These are phyloP conservation scores for Macrocentrus cingulum DNA, from an alignment of 1,140 invertebrate species.

Conservation along the genomic window DNA sequence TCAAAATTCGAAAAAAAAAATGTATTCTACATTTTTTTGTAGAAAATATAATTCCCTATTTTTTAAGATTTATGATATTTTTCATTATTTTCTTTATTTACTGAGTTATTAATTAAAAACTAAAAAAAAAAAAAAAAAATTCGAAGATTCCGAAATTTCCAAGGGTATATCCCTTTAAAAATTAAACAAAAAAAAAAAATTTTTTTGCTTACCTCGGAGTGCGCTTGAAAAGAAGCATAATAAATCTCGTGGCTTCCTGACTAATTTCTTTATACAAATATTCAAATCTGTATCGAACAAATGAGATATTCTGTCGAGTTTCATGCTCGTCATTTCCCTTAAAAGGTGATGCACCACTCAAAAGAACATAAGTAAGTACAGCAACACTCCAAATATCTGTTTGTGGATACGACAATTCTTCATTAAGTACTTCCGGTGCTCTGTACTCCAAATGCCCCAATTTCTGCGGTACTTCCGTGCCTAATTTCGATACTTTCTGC, in stretches of 20 bases:
- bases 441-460: constrained; percentile 73
- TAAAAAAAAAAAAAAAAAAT: too few species aligned
- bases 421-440: constrained; percentile 91
- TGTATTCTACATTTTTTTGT: too few species aligned
- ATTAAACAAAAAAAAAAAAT: constrained; percentile 18
- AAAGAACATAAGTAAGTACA: constrained; percentile 87
- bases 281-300: constrained; percentile 92
- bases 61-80: too few species aligned
- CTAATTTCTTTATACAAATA: constrained; percentile 92
- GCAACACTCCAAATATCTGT: constrained; percentile 97
- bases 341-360: constrained; percentile 94
- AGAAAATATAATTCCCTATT: too few species aligned
- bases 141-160: too few species aligned
- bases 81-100: too few species aligned
- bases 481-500: constrained; percentile 77
- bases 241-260: constrained; percentile 90
- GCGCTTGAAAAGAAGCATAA: constrained; percentile 93
- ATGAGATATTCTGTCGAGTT: constrained; percentile 88
- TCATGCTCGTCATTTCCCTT: constrained; percentile 78
- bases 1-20: constrained; percentile 13
- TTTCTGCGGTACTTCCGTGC: constrained; percentile 68
- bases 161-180: too few species aligned
- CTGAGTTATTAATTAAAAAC: too few species aligned
- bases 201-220: constrained; percentile 73
- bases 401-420: constrained; percentile 81